Evolutionary conservation across 2,797 vertebrate genomes (phyloP), one percentile per base, ranked within the genome.

Genomic region (Anomalospiza imberbis): DNA sequence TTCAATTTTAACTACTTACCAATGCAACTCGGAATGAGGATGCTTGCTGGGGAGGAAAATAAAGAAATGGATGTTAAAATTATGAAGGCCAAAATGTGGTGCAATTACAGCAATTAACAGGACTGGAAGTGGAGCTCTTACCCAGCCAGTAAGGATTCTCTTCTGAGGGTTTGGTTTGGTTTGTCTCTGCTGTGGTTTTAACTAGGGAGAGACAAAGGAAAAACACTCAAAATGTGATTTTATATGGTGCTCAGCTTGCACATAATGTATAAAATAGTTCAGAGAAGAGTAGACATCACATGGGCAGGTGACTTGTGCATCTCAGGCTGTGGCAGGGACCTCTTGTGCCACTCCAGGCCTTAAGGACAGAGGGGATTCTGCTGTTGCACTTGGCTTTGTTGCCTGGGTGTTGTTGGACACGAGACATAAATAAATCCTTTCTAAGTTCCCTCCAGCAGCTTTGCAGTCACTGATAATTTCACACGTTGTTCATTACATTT

Each of bases 401-500:
- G 63, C 51, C 72, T 0, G 3, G 24, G 5, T 22, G 34, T 12
- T n/a, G 36, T 1, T 36, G 53, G 36, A 21, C 32, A 20, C 2
- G 0, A 29, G 53, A 5, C 5, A 12, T 0, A 45, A 77, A 71
- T 9, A 50, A 89, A 71, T 11, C 60, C 77, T 17, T 9, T 0
- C 31, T 0, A 1, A 68, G 16, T 11, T 38, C 50, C 24, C 11
- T 12, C 60, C 76, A 8, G 3, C 72, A 55, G 42, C 65, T 80
- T 13, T 42, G 63, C 31, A 29, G 45, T 9, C 22, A 8, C n/a
- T 3, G 57, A 26, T 1, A 7, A 7, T 25, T 58, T 31, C 19
- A 10, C 32, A 4, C 29, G 0, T 1, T 0, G 2, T 4, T 36
- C 36, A 9, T 42, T 50, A 4, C 32, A 34, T 21, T 24, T 17